Evolutionary conservation across 2,888 invertebrate species (phyloP).

Genomic region (Caenorhabditis sp.): DNA sequence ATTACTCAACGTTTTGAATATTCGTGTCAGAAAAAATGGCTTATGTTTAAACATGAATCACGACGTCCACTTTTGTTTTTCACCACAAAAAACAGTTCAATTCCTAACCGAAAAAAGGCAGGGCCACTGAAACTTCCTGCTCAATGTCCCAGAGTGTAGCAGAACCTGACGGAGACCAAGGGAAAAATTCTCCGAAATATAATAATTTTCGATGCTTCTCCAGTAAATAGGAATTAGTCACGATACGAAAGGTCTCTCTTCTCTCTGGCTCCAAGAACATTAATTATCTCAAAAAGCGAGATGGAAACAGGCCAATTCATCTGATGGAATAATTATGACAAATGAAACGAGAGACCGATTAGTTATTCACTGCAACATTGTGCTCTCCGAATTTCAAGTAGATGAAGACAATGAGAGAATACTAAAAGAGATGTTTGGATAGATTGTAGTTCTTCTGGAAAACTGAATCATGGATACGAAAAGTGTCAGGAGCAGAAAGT

Average conservation of each 20-base stretch:
- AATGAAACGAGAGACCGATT: conserved; percentile 33
- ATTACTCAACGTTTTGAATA: too few relatives aligned
- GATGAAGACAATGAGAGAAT: conserved; percentile 22
- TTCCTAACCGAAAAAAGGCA: too few relatives aligned
- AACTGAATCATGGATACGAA: conserved; percentile 13
- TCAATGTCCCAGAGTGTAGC: not conserved
- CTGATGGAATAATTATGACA: conserved; percentile 50
- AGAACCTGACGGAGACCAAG: conserved; percentile 6
- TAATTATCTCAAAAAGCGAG: conserved; percentile 32
- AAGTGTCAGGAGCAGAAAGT: conserved; percentile 20
- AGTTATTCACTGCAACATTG: conserved; percentile 38
- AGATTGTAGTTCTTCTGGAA: not conserved
- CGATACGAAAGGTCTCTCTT: conserved; percentile 36
- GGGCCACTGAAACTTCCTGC: too few relatives aligned
- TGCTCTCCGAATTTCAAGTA: conserved; percentile 28
- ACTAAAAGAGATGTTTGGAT: conserved; percentile 7
- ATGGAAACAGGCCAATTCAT: conserved; percentile 9
- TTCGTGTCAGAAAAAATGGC: too few relatives aligned
- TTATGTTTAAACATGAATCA: too few relatives aligned
- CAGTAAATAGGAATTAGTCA: conserved; percentile 27
- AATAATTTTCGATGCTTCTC: not conserved
- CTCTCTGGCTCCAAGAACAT: conserved; percentile 14
- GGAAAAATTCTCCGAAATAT: not conserved
- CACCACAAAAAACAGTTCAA: too few relatives aligned
- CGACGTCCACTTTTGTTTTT: too few relatives aligned